Conservation (phyloP, 1,140 invertebrate species). For the Papilio machaon region DNA sequence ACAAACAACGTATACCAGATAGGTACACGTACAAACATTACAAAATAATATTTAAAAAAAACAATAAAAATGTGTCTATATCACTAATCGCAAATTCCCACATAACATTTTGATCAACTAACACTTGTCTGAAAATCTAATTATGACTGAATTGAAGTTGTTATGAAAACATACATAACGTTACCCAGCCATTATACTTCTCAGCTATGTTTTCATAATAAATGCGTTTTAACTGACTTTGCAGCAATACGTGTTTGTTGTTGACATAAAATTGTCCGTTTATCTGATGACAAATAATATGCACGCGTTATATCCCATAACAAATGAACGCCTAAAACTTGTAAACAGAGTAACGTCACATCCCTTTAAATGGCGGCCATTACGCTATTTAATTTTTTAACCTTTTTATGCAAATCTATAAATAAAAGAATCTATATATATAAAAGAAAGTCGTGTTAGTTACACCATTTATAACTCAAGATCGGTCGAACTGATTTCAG, state of each 20-base stretch:
- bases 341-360: background rate
- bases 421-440: no score
- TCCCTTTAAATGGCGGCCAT: background rate
- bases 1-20: no score
- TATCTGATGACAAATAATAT: background rate
- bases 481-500: no score
- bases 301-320: background rate
- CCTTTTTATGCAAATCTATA: no score
- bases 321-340: background rate
- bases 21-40: no score
- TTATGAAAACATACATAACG: constrained; percentile 13
- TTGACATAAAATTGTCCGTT: background rate
- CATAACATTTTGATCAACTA: background rate
- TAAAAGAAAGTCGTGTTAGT: no score
- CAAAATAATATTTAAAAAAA: no score
- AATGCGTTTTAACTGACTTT: constrained; percentile 10
- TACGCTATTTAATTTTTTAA: background rate
- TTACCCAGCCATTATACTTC: constrained; percentile 6
- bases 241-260: background rate
- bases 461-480: no score
- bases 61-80: background rate
- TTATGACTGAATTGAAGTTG: constrained; percentile 5
- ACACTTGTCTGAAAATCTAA: background rate
- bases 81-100: background rate
- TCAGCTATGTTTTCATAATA: constrained; percentile 12